phyloP scores from a whole-genome alignment of 2,113 vertebrate genomes.

The Amblyopsis rosae region DNA sequence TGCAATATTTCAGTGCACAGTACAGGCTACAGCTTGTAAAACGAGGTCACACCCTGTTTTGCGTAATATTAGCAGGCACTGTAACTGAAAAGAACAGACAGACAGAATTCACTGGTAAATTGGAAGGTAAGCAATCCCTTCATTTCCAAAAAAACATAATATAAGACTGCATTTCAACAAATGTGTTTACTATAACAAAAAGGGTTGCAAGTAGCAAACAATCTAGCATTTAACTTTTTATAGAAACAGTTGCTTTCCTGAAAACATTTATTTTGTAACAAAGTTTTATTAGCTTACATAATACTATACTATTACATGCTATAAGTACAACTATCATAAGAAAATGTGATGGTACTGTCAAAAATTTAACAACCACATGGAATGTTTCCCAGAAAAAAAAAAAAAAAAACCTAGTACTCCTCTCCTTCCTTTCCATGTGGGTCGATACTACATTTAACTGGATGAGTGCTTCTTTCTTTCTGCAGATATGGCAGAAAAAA shows the following conservation, averaged over 20 bases:
- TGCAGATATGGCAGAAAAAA: conserved; percentile 62
- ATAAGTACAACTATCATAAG: not conserved
- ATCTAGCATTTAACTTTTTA: not conserved
- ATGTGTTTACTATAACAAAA: not conserved
- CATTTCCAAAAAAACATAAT: not conserved
- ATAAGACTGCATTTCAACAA: not conserved
- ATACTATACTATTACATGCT: too few species aligned
- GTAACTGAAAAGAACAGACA: not conserved
- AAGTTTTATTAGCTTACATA: too few species aligned
- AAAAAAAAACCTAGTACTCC: too few species aligned
- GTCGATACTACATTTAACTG: not conserved
- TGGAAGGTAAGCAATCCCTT: conserved; percentile 28
- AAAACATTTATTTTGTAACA: too few species aligned
- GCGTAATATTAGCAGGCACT: conserved; percentile 28
- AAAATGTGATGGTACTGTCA: not conserved
- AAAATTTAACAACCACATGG: too few species aligned
- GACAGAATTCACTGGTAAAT: not conserved
- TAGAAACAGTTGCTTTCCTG: not conserved
- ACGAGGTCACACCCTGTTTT: conserved; percentile 23
- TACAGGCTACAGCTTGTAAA: conserved; percentile 47
- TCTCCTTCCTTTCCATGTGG: too few species aligned
- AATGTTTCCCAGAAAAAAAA: too few species aligned
- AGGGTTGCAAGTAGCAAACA: not conserved
- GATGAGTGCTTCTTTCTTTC: not conserved
- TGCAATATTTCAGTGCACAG: not conserved